Conservation (phyloP, 2,113 vertebrate species). For the Mus pahari region DNA sequence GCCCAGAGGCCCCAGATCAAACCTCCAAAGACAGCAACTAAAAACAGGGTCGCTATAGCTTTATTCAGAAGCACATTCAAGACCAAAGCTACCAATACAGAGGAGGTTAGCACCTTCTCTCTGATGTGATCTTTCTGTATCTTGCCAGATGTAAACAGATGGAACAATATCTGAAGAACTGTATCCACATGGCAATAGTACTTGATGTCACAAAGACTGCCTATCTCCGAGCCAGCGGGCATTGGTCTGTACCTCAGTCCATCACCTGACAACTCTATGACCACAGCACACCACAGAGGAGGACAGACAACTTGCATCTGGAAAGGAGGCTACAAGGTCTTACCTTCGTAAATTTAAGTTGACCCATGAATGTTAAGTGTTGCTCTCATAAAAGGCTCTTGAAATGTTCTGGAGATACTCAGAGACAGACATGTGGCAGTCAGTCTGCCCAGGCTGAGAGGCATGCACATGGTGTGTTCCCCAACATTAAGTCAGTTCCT, state of each 20-base stretch:
- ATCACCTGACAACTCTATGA: background rate
- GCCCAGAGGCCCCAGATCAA: background rate
- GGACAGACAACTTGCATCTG: background rate
- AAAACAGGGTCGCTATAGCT: background rate
- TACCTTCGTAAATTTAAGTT: background rate
- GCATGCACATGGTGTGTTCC: background rate
- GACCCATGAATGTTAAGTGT: background rate
- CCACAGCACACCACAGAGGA: background rate
- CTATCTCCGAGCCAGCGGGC: background rate
- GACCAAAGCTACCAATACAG: background rate
- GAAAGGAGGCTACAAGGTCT: background rate
- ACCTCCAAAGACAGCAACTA: background rate
- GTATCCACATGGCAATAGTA: background rate
- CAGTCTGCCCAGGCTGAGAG: background rate
- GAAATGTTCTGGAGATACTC: background rate
- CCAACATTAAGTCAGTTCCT: background rate
- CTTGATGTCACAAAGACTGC: background rate
- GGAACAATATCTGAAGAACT: background rate
- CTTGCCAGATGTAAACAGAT: background rate
- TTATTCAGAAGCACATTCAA: background rate
- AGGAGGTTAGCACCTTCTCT: background rate
- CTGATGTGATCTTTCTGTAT: background rate
- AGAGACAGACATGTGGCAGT: background rate
- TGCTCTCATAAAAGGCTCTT: conserved; percentile 36
- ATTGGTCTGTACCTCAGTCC: background rate